phyloP scores from a whole-genome alignment of 2,888 invertebrate genomes.

The Hirtodrosophila histrioides region DNA sequence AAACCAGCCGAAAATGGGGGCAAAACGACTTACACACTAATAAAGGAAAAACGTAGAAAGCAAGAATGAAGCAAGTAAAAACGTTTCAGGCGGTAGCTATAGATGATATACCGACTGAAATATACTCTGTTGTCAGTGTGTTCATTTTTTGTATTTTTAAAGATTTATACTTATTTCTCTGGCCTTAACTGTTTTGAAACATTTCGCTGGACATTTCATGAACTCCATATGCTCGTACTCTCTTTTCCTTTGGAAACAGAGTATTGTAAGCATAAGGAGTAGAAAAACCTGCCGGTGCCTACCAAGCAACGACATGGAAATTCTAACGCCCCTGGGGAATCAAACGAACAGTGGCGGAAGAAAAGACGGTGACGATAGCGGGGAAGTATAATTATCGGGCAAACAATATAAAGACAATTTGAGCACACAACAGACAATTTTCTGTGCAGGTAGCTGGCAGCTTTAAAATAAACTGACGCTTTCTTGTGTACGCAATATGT shows the following conservation, averaged over 20 bases:
- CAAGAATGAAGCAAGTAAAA: conserved; percentile 13
- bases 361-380: not conserved
- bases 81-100: not conserved
- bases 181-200: no score
- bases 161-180: no score
- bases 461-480: conserved; percentile 2
- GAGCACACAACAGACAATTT: conserved; percentile 33
- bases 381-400: conserved; percentile 44
- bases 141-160: no score
- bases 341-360: conserved; percentile 21
- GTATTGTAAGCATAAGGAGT: no score
- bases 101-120: no score
- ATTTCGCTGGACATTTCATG: no score
- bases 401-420: conserved; percentile 35
- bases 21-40: conserved; percentile 40
- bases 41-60: conserved; percentile 19
- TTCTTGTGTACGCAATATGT: no score
- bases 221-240: no score
- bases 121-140: no score
- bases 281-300: conserved; percentile 5
- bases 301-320: conserved; percentile 20
- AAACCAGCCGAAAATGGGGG: conserved; percentile 42
- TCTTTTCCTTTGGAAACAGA: no score
- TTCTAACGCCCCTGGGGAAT: conserved; percentile 57
- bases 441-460: conserved; percentile 24